phyloP scores from a whole-genome alignment of 2,113 vertebrate genomes.

The Neodon shergylaensis region DNA sequence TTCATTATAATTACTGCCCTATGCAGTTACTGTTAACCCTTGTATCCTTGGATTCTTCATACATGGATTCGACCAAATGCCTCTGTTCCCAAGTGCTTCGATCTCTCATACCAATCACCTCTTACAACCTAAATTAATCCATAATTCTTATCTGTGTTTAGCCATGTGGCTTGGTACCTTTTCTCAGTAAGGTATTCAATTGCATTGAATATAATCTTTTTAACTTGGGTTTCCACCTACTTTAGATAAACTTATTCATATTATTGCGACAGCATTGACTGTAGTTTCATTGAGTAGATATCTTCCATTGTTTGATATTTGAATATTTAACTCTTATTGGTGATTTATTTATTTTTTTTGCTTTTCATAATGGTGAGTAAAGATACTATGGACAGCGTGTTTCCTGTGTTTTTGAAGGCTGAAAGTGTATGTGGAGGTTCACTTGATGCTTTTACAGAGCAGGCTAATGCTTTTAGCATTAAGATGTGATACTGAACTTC shows the following conservation, averaged over 20 bases:
- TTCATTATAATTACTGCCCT: constrained; percentile 28
- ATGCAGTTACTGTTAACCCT: neutral
- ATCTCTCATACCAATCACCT: neutral
- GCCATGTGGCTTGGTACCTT: no score
- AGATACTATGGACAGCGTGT: neutral
- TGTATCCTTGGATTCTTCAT: neutral
- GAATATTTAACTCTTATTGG: neutral
- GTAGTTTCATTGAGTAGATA: constrained; percentile 32
- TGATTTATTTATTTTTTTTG: constrained; percentile 13
- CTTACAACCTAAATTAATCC: no score
- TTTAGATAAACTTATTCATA: no score
- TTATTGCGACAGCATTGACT: neutral
- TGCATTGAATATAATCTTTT: no score
- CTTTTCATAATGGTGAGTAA: constrained; percentile 8
- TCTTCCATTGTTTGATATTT: neutral
- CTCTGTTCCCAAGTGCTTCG: neutral
- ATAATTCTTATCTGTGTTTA: no score
- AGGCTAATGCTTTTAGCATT: neutral
- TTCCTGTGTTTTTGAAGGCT: neutral
- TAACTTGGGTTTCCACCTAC: no score
- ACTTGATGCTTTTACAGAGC: neutral
- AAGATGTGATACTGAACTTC: neutral
- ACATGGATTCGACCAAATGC: neutral
- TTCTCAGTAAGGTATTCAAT: neutral
- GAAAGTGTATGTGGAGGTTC: neutral